phyloP scores from a whole-genome alignment of 2,797 vertebrate species.

The Myripristis murdjan region DNA sequence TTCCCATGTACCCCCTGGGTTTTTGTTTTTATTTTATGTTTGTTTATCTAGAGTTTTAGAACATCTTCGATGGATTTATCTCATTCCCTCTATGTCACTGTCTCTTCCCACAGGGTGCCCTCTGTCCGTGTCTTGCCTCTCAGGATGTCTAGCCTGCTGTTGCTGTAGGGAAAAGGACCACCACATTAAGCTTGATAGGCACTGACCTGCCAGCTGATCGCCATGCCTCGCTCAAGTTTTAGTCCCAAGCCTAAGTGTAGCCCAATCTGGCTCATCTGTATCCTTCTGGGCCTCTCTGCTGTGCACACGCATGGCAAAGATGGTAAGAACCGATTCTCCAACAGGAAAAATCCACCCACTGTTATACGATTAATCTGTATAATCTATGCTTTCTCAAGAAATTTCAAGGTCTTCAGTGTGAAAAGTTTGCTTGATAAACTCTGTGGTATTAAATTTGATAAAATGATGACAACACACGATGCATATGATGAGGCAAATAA shows the following conservation, averaged over 20 bases:
- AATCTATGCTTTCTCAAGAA: too few species aligned
- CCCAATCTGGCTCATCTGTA: conserved; percentile 55
- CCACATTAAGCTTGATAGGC: conserved; percentile 29
- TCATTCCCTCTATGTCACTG: not conserved
- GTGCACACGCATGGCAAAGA: conserved; percentile 42
- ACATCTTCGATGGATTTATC: not conserved
- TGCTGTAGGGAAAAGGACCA: conserved; percentile 48
- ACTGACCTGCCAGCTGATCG: conserved; percentile 19
- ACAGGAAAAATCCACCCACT: not conserved
- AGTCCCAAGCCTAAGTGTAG: conserved; percentile 5
- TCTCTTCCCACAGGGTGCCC: conserved; percentile 42
- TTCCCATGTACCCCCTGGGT: not conserved
- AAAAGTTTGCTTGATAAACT: too few species aligned
- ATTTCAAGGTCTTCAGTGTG: too few species aligned
- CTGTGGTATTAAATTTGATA: too few species aligned
- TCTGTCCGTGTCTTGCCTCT: conserved; percentile 19
- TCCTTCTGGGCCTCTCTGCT: conserved; percentile 58
- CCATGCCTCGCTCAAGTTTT: conserved; percentile 55
- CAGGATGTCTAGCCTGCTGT: conserved; percentile 51
- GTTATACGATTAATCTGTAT: too few species aligned
- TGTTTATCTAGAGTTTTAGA: not conserved
- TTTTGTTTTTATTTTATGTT: not conserved
- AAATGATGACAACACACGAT: too few species aligned
- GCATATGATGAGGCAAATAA: too few species aligned
- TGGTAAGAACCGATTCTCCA: conserved; percentile 64